Base-by-base conservation (phyloP, 2,113 vertebrate species). In the Excalfactoria chinensis region DNA sequence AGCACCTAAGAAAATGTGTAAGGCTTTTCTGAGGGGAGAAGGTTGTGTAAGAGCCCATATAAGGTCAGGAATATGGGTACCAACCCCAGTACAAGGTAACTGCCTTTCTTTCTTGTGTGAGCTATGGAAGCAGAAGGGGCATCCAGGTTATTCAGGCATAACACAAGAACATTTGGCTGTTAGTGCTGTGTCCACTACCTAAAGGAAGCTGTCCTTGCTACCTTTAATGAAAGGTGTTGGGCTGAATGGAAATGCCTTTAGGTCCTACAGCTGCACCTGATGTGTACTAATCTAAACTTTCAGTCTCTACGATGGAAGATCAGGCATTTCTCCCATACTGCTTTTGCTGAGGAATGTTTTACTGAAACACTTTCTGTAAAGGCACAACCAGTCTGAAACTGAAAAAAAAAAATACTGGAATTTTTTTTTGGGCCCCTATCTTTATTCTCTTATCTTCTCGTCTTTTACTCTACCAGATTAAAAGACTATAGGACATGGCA, bases 401-500 rank as follows among this genome's bases (percentile, higher is more conserved):
- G n/a, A 41, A 86, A 70, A 69, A 40, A 63, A 32, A 63, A 63
- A 28, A 2, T 1, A 9, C 25, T 46, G 60, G 41, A 9, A 56
- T n/a, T 63, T 55, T 63, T 55, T 80, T 67, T 59, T 1, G 5
- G 6, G 30, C n/a, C 30, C 79, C 48, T 43, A 10, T 88, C 79
- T 75, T 75, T 17, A 12, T 85, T 68, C 41, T 30, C 46, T 92
- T 94, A 91, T 87, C 91, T 87, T 13, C 46, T 53, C 77, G 84
- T 59, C 13, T 78, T 88, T 73, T 70, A 67, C 60, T 87, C 19
- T 53, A 55, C 40, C 22, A 64, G 84, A 82, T 35, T 53, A 85
- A 80, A 93, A 82, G 81, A 73, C 60, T 63, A 15, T 7, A 64
- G 87, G 75, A 92, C 82, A 44, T 22, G 60, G 68, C 66, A 64